Evolutionary conservation across 2,888 invertebrate genomes (phyloP).

Genomic region (Drosophila mettleri): DNA sequence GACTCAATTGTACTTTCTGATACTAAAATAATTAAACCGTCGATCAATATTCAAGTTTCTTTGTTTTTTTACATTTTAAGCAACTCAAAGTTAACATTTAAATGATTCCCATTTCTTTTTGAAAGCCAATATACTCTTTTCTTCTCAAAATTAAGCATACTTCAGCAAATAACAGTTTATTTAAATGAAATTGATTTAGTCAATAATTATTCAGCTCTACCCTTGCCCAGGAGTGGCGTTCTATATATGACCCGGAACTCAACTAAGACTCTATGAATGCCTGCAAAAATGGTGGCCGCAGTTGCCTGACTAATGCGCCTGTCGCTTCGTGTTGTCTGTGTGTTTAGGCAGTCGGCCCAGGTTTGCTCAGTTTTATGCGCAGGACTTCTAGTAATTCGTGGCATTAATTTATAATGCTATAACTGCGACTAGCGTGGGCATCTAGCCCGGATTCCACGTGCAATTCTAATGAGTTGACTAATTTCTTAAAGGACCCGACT

Average conservation of each 20-base stretch:
- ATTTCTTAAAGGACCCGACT: background rate
- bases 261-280: background rate
- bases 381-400: background rate
- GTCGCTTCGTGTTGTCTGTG: background rate
- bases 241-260: background rate
- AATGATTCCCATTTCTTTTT: too few relatives aligned
- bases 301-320: slow-evolving; percentile 3
- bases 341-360: background rate
- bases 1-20: too few relatives aligned
- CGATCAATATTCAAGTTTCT: too few relatives aligned
- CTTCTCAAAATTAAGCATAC: too few relatives aligned
- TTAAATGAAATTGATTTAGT: slow-evolving; percentile 2
- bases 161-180: background rate
- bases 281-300: background rate
- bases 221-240: background rate
- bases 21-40: too few relatives aligned
- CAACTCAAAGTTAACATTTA: too few relatives aligned
- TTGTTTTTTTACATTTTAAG: too few relatives aligned
- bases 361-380: background rate
- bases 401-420: slow-evolving; percentile 6
- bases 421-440: background rate
- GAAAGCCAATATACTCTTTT: background rate
- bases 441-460: background rate
- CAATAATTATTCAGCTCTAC: background rate
- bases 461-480: slow-evolving; percentile 2